These are phyloP conservation scores for Geococcyx californianus DNA, from an alignment of 2,113 vertebrate genomes.

Conservation along the genomic window DNA sequence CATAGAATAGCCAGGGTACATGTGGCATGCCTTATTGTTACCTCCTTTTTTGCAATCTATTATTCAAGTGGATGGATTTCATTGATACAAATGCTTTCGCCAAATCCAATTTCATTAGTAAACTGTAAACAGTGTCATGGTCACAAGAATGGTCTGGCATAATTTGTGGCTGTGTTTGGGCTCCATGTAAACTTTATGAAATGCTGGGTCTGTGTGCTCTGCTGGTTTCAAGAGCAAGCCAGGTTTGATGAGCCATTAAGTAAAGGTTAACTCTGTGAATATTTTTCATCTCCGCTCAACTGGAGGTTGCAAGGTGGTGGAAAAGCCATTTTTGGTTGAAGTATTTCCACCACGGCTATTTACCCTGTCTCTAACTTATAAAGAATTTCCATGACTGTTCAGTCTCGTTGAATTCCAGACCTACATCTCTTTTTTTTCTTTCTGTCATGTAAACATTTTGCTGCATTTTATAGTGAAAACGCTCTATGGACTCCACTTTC, in stretches of 20 bases:
- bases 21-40: neutral
- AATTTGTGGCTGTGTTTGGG: neutral
- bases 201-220: neutral
- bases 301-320: neutral
- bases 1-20: neutral
- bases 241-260: neutral
- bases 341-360: neutral
- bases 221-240: neutral
- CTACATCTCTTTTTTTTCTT: neutral
- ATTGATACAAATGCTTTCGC: neutral
- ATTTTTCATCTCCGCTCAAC: neutral
- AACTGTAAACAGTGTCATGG: neutral
- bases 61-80: neutral
- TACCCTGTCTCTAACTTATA: neutral
- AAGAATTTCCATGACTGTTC: neutral
- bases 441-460: neutral
- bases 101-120: neutral
- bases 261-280: neutral
- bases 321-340: neutral
- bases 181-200: fast-evolving
- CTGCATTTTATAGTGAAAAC: neutral
- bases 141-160: neutral
- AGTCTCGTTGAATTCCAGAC: neutral
- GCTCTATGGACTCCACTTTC: neutral
- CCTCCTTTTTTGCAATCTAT: neutral